A percentile compares a stretch with the other conserved stretches of the same genome.
Evolutionary conservation across 2,113 vertebrate species (phyloP).

Genomic region (Atherinomorus stipes): DNA sequence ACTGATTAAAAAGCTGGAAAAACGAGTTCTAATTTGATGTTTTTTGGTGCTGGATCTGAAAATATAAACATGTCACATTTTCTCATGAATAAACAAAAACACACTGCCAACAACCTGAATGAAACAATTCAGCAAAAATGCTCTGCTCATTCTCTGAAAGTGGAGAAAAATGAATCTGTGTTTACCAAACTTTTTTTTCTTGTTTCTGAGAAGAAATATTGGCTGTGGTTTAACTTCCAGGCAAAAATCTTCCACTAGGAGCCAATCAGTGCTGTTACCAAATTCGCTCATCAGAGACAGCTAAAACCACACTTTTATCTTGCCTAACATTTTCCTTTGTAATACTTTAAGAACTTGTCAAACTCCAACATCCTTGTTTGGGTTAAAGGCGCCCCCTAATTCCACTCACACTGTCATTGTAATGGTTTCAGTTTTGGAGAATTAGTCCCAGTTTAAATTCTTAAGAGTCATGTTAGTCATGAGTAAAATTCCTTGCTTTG

Average conservation of each 20-base stretch:
- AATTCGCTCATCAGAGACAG: slow-evolving; percentile 14
- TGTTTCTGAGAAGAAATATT: slow-evolving; percentile 31
- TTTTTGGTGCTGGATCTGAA: slow-evolving; percentile 24
- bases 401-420: neutral
- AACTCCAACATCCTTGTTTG: slow-evolving; percentile 12
- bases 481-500: slow-evolving; percentile 3
- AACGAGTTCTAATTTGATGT: slow-evolving; percentile 31
- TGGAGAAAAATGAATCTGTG: slow-evolving; percentile 9
- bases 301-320: slow-evolving; percentile 22
- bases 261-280: slow-evolving; percentile 25
- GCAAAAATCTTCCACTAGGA: slow-evolving; percentile 38
- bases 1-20: slow-evolving; percentile 15
- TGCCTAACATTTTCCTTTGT: slow-evolving; percentile 18
- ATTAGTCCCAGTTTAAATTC: neutral
- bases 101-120: slow-evolving; percentile 39
- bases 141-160: slow-evolving; percentile 47
- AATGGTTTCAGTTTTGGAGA: slow-evolving; percentile 13
- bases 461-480: neutral
- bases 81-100: neutral
- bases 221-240: slow-evolving; percentile 22
- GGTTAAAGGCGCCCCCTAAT: neutral
- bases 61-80: slow-evolving; percentile 29
- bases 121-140: slow-evolving; percentile 42
- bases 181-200: slow-evolving; percentile 28
- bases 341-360: slow-evolving; percentile 10